These are phyloP conservation scores for Riparia riparia DNA, from an alignment of 2,113 vertebrate species.

Conservation along the genomic window DNA sequence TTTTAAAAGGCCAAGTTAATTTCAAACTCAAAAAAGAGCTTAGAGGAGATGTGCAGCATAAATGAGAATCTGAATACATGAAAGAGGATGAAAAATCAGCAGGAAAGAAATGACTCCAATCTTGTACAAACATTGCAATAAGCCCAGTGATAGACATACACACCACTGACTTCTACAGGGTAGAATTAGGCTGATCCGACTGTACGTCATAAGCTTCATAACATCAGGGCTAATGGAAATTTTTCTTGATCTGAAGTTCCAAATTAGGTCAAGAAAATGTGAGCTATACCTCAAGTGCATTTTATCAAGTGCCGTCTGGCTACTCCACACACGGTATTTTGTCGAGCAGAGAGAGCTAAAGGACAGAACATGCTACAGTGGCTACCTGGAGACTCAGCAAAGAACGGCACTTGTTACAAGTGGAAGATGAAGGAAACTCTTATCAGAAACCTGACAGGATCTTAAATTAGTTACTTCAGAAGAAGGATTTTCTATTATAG, in stretches of 20 bases:
- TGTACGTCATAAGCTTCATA: neutral
- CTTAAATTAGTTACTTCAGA: neutral
- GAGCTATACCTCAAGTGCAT: neutral
- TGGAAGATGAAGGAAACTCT: neutral
- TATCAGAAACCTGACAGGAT: neutral
- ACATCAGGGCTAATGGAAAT: conserved; percentile 40
- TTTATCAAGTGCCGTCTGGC: neutral
- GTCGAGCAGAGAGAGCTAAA: neutral
- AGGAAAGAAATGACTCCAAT: conserved; percentile 59
- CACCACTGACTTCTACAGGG: conserved; percentile 30
- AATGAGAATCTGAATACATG: conserved; percentile 65
- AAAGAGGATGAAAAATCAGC: conserved; percentile 69
- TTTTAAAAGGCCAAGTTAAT: conserved; percentile 72
- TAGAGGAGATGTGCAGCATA: conserved; percentile 67
- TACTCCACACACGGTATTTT: neutral
- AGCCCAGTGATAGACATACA: neutral
- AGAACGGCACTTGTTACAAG: neutral
- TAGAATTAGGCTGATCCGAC: conserved; percentile 36
- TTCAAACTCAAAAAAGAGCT: conserved; percentile 69
- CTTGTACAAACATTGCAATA: conserved; percentile 62
- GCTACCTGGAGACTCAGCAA: neutral
- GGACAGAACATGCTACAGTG: neutral
- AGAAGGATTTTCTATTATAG: neutral
- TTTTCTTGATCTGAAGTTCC: neutral
- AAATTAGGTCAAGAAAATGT: conserved; percentile 48